Evolutionary conservation across 1,140 invertebrate species (phyloP), one percentile per base, ranked within the genome.

Genomic region (Apis cerana): DNA sequence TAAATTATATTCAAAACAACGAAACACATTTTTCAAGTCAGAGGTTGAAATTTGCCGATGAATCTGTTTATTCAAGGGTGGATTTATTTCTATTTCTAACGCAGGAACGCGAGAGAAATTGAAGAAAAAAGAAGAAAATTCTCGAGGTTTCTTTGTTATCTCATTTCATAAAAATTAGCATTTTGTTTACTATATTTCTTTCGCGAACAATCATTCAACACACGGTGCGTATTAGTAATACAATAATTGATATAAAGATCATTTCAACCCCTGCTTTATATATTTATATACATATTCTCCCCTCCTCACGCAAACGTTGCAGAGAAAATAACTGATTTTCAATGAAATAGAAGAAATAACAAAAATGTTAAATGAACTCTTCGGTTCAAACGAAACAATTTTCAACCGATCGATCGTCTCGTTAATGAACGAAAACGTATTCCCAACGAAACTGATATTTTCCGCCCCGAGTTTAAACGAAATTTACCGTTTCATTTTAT

Each of bases 241-340:
- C n/a, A 48, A 68, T 43, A n/a, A 68, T 43, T 68, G 5, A 54
- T 8, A 33, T 4, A 19, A 56, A 68, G 21, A n/a, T 62, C 61
- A 27, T 80, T 74, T 74, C 78, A 80, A 74, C 70, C 69, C 70
- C 78, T 80, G 70, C 19, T 75, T 62, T 7, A 43, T 11, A 50
- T 33, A 19, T 19, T 59, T 2, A 43, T 11, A 50, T 33, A 19
- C 19, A 75, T 7, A 17, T 67, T 67, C 23, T 59, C 15, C 19
- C 62, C 59, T 15, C 19, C 62, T 68, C 71, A 11, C 62, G 15
- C 11, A 21, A 8, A 43, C 43, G 33, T 81, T 59, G 62, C 71
- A 81, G 17, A 27, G 71, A 68, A 54, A 68, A 59, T 27, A 33
- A 52, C 21, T 52, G 8, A 54, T 21, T 71, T 13, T 48, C 68